These are phyloP conservation scores for Lytechinus pictus DNA, from an alignment of 35 echinoderm and acorn worm species.

Conservation along the genomic window DNA sequence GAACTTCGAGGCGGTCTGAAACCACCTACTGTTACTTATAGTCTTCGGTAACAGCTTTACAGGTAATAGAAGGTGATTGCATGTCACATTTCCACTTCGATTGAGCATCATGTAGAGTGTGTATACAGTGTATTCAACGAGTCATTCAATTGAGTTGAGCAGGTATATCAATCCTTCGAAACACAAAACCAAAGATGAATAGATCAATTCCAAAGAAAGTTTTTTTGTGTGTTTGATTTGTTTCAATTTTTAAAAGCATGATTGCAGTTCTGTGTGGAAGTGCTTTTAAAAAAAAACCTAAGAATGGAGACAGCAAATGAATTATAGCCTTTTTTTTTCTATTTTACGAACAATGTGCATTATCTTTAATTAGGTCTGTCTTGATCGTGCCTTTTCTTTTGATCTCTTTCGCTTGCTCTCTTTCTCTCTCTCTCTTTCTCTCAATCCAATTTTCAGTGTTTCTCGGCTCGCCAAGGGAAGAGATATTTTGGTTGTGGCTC, in stretches of 20 bases:
- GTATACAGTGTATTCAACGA: too few relatives aligned
- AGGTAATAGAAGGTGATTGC: too few relatives aligned
- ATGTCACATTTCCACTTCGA: too few relatives aligned
- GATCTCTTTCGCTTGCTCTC: background rate
- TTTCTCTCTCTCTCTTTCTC: background rate
- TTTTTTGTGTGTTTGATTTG: background rate
- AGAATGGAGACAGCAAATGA: background rate
- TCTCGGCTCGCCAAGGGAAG: background rate
- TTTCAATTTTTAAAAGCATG: background rate
- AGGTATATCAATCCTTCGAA: too few relatives aligned
- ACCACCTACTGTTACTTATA: too few relatives aligned
- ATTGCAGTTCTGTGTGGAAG: too few relatives aligned
- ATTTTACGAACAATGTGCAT: background rate
- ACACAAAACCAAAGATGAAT: too few relatives aligned
- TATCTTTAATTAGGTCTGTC: background rate
- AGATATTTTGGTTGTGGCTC: constrained; percentile 45
- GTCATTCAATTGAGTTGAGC: too few relatives aligned
- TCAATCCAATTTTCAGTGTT: background rate
- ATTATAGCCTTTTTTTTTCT: background rate
- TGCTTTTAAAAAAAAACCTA: background rate
- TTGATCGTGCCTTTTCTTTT: background rate
- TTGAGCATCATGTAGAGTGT: too few relatives aligned
- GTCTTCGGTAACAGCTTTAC: too few relatives aligned
- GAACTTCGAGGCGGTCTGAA: too few relatives aligned
- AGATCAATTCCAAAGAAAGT: background rate